A percentile compares a stretch with the other conserved stretches of the same genome.
These are phyloP conservation scores for Autographa pulchrina DNA, from an alignment of 2,888 invertebrate genomes.

Conservation along the genomic window DNA sequence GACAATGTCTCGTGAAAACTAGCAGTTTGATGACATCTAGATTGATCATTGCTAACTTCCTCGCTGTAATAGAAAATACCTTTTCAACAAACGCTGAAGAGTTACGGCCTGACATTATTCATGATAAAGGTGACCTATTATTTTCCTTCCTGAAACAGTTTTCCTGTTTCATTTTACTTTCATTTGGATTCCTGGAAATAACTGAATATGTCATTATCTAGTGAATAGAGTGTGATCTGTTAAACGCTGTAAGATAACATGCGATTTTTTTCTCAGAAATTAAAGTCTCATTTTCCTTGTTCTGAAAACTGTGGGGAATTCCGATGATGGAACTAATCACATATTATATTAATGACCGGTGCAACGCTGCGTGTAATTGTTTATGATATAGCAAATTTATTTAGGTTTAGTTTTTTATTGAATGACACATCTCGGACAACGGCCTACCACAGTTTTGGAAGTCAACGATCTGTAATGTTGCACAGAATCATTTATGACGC, in stretches of 20 bases:
- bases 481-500: too few relatives aligned
- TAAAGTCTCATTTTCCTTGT: constrained; percentile 45
- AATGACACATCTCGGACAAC: not conserved
- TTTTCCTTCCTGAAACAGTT: not conserved
- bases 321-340: constrained; percentile 38
- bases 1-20: not conserved
- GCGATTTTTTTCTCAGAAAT: constrained; percentile 46
- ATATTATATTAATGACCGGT: constrained; percentile 13
- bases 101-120: not conserved
- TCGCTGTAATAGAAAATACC: not conserved
- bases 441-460: not conserved
- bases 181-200: constrained; percentile 1
- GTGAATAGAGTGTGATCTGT: constrained; percentile 7
- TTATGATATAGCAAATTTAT: not conserved
- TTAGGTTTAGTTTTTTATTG: not conserved
- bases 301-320: constrained; percentile 56
- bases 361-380: constrained; percentile 9
- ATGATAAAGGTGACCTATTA: constrained; percentile 1
- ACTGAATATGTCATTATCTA: constrained; percentile 2
- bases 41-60: not conserved
- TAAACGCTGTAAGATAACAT: constrained; percentile 11
- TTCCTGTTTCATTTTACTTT: constrained; percentile 6
- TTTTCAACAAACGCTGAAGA: not conserved
- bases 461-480: too few relatives aligned
- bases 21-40: not conserved